Evolutionary conservation across 2,888 invertebrate species (phyloP), one percentile per base, ranked within the genome.

Genomic region (Yponomeuta cagnagella): DNA sequence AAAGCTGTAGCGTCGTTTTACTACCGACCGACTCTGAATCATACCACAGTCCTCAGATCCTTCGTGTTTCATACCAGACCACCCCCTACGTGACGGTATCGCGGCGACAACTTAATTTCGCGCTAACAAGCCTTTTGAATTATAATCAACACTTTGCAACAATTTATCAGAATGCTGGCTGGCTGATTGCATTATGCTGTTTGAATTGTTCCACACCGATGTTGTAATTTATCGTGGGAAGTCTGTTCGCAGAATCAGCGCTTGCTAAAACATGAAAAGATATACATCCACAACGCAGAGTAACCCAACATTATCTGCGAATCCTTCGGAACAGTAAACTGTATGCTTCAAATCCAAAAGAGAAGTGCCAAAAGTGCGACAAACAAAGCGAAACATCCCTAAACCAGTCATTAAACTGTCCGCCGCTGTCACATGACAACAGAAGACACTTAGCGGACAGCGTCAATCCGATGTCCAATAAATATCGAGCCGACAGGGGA

Each of bases 61-160:
- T 89, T 86, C 89, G 89, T 89, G 31, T 65, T 31, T 65, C 65
- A 89, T 48, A 68, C 65, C n/a, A 64, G 64, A 31, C 64, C 30
- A 64, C 64, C 84, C 80, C 77, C 83, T 82, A 90, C 90, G 90
- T 91, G 90, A 89, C 89, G 87, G 83, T 85, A 83, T 80, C 85
- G 80, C 79, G 79, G 79, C 72, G 58, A 70, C 69, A 77, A 80
- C 82, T 80, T 80, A 81, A 81, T 82, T 82, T 80, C 79, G 76
- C 75, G 82, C 82, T 85, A 86, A 85, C 86, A 82, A 84, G 80
- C 77, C 82, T 88, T 87, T 87, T 84, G 83, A 87, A 87, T 88
- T 86, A 88, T 85, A 68, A 68, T 52, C 68, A 43, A 68, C 48
- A 52, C 33, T 37, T 68, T 31, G 67, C 33, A 43, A 37, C 15